Conservation (phyloP, 2,113 vertebrate genomes). For the Thamnophis sirtalis region DNA sequence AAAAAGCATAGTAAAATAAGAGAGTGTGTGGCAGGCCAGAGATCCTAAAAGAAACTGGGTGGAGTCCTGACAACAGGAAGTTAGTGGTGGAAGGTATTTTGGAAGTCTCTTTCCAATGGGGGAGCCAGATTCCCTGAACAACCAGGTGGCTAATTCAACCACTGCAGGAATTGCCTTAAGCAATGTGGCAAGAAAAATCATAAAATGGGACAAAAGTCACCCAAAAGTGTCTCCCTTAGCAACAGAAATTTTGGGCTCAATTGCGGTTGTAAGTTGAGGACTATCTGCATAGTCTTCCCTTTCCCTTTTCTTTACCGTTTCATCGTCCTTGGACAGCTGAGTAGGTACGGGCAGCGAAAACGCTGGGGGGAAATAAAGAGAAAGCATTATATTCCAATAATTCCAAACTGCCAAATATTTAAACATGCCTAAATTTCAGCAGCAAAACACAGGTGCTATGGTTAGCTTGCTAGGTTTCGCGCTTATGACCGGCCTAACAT, state of each 20-base stretch:
- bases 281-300: background rate
- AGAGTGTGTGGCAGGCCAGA: too few species aligned
- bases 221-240: background rate
- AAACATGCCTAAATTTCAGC: background rate
- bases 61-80: too few species aligned
- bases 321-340: constrained; percentile 61
- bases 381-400: background rate
- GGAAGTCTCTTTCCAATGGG: too few species aligned
- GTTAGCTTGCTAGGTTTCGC: background rate
- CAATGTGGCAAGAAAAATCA: background rate
- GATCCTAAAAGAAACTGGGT: too few species aligned
- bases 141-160: background rate
- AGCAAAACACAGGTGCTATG: too few species aligned
- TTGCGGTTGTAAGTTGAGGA: background rate
- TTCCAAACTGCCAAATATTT: background rate
- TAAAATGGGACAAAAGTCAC: background rate
- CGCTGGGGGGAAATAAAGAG: constrained; percentile 45
- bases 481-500: background rate
- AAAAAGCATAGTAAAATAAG: too few species aligned
- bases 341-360: constrained; percentile 64
- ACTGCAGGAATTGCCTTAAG: background rate
- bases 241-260: background rate
- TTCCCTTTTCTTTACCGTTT: constrained; percentile 67
- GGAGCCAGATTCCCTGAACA: background rate
- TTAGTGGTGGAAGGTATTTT: background rate